Evolutionary conservation across 2,888 invertebrate genomes (phyloP).

Genomic region (Tipula confusa): DNA sequence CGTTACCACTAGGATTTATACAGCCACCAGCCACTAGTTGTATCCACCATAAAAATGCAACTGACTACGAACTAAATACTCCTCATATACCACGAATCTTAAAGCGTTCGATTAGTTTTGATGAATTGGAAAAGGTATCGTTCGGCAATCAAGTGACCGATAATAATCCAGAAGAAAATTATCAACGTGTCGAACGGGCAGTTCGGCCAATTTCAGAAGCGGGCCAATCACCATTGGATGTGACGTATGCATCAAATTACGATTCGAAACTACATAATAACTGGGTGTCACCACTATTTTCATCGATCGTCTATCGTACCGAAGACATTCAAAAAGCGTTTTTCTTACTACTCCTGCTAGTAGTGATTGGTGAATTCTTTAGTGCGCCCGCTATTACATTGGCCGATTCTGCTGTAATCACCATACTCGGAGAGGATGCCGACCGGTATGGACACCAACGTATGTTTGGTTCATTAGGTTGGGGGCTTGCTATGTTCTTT

Average conservation of each 20-base stretch:
- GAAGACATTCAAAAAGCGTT: constrained; percentile 91
- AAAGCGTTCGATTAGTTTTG: constrained; percentile 50
- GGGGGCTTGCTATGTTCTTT: constrained; percentile 98
- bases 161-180: not conserved
- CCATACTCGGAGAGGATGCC: constrained; percentile 81
- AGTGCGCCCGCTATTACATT: constrained; percentile 93
- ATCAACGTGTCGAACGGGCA: constrained; percentile 41
- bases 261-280: constrained; percentile 62
- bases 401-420: constrained; percentile 88
- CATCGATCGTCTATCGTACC: constrained; percentile 85
- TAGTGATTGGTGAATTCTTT: constrained; percentile 96
- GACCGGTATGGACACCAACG: constrained; percentile 93
- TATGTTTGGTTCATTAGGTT: constrained; percentile 96
- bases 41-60: constrained; percentile 60
- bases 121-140: constrained; percentile 40
- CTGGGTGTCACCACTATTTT: constrained; percentile 87
- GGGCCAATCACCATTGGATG: constrained; percentile 69
- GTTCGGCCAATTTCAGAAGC: constrained; percentile 46
- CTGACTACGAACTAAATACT: constrained; percentile 59
- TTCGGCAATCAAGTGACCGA: not conserved
- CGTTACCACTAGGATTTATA: constrained; percentile 90
- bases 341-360: constrained; percentile 84
- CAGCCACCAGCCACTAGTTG: constrained; percentile 92
- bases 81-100: constrained; percentile 53
- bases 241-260: constrained; percentile 72